Evolutionary conservation across 2,888 invertebrate species (phyloP).

Genomic region (Leuctra nigra): DNA sequence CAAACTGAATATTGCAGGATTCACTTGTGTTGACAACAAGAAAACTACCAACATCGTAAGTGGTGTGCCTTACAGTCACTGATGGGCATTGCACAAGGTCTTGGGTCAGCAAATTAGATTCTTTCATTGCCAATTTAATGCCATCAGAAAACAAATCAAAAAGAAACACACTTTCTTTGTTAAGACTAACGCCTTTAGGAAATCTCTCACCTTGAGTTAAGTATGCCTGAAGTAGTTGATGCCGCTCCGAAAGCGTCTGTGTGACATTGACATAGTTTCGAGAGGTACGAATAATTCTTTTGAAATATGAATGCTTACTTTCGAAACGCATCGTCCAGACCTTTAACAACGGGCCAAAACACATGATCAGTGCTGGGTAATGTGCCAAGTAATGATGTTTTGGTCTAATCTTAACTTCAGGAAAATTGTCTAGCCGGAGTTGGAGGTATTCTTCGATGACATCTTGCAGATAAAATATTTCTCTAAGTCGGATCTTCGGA

Average conservation of each 20-base stretch:
- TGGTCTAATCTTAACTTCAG: not conserved
- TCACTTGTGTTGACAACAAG: not conserved
- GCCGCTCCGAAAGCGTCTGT: constrained; percentile 3
- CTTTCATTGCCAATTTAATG: not conserved
- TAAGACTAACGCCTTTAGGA: not conserved
- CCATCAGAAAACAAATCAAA: not conserved
- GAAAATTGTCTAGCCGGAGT: not conserved
- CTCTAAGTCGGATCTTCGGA: not conserved
- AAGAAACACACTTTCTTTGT: not conserved
- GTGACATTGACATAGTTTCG: constrained; percentile 15
- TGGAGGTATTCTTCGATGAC: constrained; percentile 10
- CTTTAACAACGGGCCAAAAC: constrained; percentile 14
- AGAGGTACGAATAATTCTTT: not conserved
- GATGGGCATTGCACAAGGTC: not conserved
- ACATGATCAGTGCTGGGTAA: constrained; percentile 10
- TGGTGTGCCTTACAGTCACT: not conserved
- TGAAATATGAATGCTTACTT: constrained; percentile 19
- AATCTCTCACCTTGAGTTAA: not conserved
- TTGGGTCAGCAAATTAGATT: not conserved
- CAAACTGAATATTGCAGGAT: too few species aligned
- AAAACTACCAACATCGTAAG: not conserved
- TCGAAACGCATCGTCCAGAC: constrained; percentile 20
- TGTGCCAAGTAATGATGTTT: constrained; percentile 19
- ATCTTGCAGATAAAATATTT: not conserved
- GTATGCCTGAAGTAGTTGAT: constrained; percentile 10